phyloP scores from a whole-genome alignment of 2,797 vertebrate species.

The Ficedula albicollis region DNA sequence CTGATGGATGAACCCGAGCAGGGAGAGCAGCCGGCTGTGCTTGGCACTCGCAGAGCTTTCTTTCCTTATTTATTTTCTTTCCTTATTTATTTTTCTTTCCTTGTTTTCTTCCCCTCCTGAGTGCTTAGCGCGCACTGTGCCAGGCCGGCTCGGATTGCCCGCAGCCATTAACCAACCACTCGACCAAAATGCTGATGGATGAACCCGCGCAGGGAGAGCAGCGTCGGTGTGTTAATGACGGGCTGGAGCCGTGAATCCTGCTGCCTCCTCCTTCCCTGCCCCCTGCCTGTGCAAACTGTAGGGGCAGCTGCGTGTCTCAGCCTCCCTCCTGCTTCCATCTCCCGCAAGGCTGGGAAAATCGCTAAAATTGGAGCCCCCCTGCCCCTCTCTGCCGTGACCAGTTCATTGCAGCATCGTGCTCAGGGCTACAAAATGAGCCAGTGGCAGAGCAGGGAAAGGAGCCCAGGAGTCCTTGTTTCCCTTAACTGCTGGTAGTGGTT shows the following conservation, averaged over 20 bases:
- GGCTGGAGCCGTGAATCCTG: background rate
- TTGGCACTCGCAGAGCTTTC: rapidly evolving
- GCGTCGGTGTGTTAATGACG: background rate
- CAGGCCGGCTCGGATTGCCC: background rate
- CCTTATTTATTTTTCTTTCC: background rate
- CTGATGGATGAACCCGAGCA: background rate
- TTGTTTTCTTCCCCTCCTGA: background rate
- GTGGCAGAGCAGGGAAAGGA: background rate
- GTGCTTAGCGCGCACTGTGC: background rate
- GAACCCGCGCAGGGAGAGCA: background rate
- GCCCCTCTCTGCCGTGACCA: background rate
- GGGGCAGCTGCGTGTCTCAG: background rate
- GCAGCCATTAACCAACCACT: background rate
- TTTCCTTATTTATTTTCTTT: background rate
- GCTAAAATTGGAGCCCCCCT: background rate
- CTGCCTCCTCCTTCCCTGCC: background rate
- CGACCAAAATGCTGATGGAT: background rate
- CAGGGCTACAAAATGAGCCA: background rate
- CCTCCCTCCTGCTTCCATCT: background rate
- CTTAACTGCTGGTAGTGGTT: background rate
- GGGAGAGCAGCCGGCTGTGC: background rate
- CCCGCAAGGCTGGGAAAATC: background rate
- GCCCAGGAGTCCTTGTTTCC: background rate
- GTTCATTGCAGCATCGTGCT: background rate
- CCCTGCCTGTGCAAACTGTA: background rate